Percentiles rank a stretch among this genome's conserved stretches.
Evolutionary conservation across 2,888 invertebrate genomes (phyloP).

Genomic region (Ophion ellenae): DNA sequence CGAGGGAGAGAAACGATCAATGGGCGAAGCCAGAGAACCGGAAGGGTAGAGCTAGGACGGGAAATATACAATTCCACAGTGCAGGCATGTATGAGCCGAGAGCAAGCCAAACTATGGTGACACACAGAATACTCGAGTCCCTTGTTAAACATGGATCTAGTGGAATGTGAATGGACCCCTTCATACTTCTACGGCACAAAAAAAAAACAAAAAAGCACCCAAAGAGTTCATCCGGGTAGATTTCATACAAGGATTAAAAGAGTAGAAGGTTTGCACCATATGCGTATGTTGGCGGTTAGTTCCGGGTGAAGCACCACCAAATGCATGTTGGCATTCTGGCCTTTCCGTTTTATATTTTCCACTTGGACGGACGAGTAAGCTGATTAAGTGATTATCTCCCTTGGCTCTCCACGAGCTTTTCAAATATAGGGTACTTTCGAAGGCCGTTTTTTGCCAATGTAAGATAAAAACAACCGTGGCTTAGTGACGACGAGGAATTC

Average conservation of each 20-base stretch:
- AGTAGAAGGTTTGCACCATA: background rate
- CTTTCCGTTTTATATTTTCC: constrained; percentile 15
- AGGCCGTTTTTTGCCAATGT: background rate
- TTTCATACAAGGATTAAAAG: constrained; percentile 62
- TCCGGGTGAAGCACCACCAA: constrained; percentile 28
- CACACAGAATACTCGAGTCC: constrained; percentile 31
- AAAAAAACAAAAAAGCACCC: constrained; percentile 40
- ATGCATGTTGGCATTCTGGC: constrained; percentile 9
- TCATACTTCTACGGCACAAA: background rate
- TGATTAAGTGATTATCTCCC: constrained; percentile 49
- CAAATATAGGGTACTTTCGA: background rate
- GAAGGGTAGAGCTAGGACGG: constrained; percentile 20
- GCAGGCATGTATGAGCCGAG: constrained; percentile 13
- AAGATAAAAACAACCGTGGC: background rate
- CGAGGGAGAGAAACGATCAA: constrained; percentile 12
- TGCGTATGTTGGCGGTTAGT: constrained; percentile 18
- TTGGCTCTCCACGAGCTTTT: constrained; percentile 5
- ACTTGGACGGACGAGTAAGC: constrained; percentile 35
- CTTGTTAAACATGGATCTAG: constrained; percentile 34
- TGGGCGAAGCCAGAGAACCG: constrained; percentile 16
- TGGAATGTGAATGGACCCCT: constrained; percentile 11
- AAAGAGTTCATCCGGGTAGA: constrained; percentile 62
- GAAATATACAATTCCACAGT: constrained; percentile 21
- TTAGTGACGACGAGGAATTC: background rate
- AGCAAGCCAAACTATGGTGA: constrained; percentile 25